Conservation (phyloP, 2,113 vertebrate genomes). For the Ia io region DNA sequence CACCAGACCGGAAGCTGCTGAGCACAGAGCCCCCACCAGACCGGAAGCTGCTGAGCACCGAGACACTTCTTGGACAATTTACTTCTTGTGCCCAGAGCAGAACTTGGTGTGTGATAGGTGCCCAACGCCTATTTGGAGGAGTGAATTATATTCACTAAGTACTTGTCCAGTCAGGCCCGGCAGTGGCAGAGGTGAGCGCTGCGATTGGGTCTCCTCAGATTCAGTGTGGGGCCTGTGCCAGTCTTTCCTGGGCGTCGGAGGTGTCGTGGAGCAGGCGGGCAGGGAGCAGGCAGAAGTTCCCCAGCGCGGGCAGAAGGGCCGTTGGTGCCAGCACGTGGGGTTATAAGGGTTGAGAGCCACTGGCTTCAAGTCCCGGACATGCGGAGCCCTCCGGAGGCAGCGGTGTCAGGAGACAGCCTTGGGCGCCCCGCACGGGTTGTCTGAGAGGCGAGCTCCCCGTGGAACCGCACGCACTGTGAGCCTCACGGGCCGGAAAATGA, state of each 20-base stretch:
- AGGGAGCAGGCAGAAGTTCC: not conserved
- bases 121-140: fast-evolving
- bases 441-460: not conserved
- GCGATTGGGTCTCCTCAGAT: not conserved
- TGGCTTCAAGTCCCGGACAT: not conserved
- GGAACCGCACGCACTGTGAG: fast-evolving
- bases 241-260: fast-evolving
- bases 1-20: not conserved
- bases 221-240: no score
- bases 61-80: not conserved
- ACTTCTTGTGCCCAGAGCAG: not conserved
- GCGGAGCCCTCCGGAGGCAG: not conserved
- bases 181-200: fast-evolving
- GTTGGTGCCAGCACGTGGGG: fast-evolving
- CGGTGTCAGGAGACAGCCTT: not conserved
- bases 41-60: not conserved
- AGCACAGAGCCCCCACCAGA: fast-evolving
- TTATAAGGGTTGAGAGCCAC: not conserved
- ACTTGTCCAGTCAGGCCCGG: not conserved
- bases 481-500: not conserved
- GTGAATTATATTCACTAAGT: not conserved
- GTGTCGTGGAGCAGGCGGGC: fast-evolving
- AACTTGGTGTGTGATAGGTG: fast-evolving
- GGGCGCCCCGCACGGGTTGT: not conserved
- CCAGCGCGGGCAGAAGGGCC: fast-evolving